These are phyloP conservation scores for Enhydra lutris DNA, from an alignment of 2,113 vertebrate species.

Conservation along the genomic window DNA sequence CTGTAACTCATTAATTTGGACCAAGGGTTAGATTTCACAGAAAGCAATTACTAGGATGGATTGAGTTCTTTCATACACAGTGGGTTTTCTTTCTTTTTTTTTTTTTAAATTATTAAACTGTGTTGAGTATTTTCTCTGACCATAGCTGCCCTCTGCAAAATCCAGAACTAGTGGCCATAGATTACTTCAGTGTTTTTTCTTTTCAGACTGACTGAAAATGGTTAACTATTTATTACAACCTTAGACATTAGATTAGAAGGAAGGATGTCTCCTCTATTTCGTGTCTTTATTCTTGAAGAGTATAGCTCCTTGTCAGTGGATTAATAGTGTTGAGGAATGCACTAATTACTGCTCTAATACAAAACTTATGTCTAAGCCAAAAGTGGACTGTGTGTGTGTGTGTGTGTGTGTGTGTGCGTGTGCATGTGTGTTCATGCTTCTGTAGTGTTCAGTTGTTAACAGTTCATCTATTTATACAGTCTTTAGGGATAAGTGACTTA, in stretches of 20 bases:
- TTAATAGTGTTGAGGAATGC: neutral
- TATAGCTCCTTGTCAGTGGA: slow-evolving; percentile 39
- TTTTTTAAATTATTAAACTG: neutral
- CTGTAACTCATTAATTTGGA: slow-evolving; percentile 72
- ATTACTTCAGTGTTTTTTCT: neutral
- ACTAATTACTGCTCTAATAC: slow-evolving; percentile 48
- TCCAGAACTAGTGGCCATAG: neutral
- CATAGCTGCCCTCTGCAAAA: slow-evolving; percentile 8
- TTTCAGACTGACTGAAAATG: no score
- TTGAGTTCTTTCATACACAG: slow-evolving; percentile 46
- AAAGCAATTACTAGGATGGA: slow-evolving; percentile 63
- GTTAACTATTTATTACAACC: slow-evolving; percentile 30
- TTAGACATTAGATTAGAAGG: slow-evolving; percentile 39
- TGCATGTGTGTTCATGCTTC: slow-evolving; percentile 38
- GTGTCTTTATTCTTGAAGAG: neutral
- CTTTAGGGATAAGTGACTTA: slow-evolving; percentile 11
- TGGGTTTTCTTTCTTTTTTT: neutral
- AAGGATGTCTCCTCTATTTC: slow-evolving; percentile 15
- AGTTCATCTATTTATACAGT: slow-evolving; percentile 46
- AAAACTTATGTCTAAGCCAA: slow-evolving; percentile 41
- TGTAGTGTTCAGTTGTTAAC: slow-evolving; percentile 59
- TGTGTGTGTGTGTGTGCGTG: neutral
- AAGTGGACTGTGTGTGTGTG: neutral
- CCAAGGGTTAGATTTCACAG: slow-evolving; percentile 66
- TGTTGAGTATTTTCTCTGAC: slow-evolving; percentile 45